Conservation (phyloP, 2,113 vertebrate species). For the Pseudolaguvia tuberculata region DNA sequence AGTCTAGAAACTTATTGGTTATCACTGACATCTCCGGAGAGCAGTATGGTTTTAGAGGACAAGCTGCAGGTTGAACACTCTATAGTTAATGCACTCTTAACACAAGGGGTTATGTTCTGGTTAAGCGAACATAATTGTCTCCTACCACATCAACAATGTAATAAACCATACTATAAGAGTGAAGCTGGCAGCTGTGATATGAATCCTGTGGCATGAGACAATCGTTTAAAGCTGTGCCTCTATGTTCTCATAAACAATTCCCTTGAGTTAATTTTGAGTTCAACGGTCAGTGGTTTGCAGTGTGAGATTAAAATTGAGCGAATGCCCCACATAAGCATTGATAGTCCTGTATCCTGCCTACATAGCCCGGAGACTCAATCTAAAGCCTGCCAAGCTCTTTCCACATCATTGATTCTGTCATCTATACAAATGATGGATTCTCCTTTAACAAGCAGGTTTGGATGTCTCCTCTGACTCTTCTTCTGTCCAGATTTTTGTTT, state of each 20-base stretch:
- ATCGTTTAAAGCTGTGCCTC: conserved; percentile 51
- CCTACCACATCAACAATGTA: conserved; percentile 48
- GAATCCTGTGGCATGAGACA: conserved; percentile 42
- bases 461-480: conserved; percentile 39
- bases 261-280: conserved; percentile 71
- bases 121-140: conserved; percentile 51
- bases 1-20: conserved; percentile 52
- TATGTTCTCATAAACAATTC: conserved; percentile 62
- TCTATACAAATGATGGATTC: conserved; percentile 73
- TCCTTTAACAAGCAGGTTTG: conserved; percentile 64
- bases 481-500: conserved; percentile 8
- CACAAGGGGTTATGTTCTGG: conserved; percentile 55
- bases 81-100: conserved; percentile 62
- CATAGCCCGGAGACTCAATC: conserved; percentile 74
- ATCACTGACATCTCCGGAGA: conserved; percentile 57
- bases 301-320: conserved; percentile 78
- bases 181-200: conserved; percentile 30
- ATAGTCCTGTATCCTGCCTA: conserved; percentile 66
- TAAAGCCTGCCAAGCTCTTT: conserved; percentile 71
- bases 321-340: conserved; percentile 71
- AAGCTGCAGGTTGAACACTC: conserved; percentile 47
- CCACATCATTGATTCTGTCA: conserved; percentile 78
- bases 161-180: conserved; percentile 29
- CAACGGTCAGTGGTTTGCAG: conserved; percentile 67
- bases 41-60: conserved; percentile 43